phyloP scores from a whole-genome alignment of 1,140 invertebrate genomes.

The Dendrolimus punctatus region DNA sequence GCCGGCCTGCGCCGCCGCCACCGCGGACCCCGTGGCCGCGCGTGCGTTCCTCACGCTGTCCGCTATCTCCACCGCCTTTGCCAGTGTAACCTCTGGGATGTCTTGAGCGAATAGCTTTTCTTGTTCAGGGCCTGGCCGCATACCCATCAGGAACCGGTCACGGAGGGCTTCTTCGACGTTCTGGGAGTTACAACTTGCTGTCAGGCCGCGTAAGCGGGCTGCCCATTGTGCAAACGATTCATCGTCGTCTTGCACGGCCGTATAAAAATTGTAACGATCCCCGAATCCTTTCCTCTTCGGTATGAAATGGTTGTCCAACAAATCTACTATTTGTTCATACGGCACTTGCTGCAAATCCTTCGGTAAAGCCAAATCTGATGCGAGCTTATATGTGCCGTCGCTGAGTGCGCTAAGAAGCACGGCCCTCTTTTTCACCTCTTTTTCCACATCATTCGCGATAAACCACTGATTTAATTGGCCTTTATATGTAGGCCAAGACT shows the following conservation, averaged over 20 bases:
- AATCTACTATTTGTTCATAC: conserved; percentile 17
- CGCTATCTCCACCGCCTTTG: background rate
- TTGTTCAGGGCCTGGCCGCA: conserved; percentile 3
- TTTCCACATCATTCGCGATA: background rate
- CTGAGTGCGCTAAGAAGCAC: conserved; percentile 20
- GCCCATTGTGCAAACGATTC: conserved; percentile 24
- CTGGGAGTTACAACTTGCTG: conserved; percentile 15
- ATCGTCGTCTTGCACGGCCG: conserved; percentile 14
- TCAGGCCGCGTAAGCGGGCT: conserved; percentile 24
- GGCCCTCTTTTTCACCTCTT: conserved; percentile 8
- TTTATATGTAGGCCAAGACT: too few species aligned
- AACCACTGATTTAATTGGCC: too few species aligned
- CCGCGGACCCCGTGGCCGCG: background rate
- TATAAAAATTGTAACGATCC: conserved; percentile 26
- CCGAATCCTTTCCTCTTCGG: conserved; percentile 22
- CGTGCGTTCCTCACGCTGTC: conserved; percentile 1
- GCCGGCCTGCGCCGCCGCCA: background rate
- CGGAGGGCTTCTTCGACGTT: conserved; percentile 19
- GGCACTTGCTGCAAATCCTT: conserved; percentile 19
- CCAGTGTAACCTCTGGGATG: background rate
- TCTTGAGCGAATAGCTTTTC: conserved; percentile 10
- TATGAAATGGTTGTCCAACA: conserved; percentile 25
- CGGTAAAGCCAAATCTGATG: conserved; percentile 20
- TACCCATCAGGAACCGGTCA: too few species aligned
- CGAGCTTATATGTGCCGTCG: conserved; percentile 22